Conservation (phyloP, 2,888 invertebrate genomes). For the Lacanobia oleracea region DNA sequence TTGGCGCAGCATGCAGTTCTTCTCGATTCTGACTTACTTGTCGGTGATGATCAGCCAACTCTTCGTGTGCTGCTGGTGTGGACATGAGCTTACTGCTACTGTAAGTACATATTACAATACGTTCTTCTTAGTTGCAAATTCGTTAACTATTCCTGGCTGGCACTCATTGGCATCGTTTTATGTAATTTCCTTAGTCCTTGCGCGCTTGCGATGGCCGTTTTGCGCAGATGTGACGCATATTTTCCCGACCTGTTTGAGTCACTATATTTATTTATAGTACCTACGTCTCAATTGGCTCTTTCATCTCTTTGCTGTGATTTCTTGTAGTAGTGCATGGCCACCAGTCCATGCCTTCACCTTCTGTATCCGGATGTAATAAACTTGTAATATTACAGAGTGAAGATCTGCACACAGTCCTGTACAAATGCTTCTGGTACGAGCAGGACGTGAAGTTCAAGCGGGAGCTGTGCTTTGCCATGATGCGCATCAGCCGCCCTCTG, state of each 20-base stretch:
- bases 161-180: not conserved
- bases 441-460: slow-evolving; percentile 85
- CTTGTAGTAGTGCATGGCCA: not conserved
- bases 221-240: too few relatives aligned
- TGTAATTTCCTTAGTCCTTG: not conserved
- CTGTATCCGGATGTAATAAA: not conserved
- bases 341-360: too few relatives aligned
- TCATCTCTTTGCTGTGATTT: not conserved
- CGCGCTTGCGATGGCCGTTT: too few relatives aligned
- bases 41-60: slow-evolving; percentile 88
- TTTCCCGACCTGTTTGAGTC: too few relatives aligned
- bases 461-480: slow-evolving; percentile 85
- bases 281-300: too few relatives aligned
- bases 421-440: slow-evolving; percentile 89
- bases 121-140: not conserved
- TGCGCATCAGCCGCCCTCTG: slow-evolving; percentile 83
- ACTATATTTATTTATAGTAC: too few relatives aligned
- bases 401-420: slow-evolving; percentile 85
- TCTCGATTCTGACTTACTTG: slow-evolving; percentile 82
- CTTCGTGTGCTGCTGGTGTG: slow-evolving; percentile 89
- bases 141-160: not conserved
- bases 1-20: slow-evolving; percentile 85
- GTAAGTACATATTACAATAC: slow-evolving; percentile 37
- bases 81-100: slow-evolving; percentile 87
- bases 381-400: slow-evolving; percentile 75